Evolutionary conservation across 2,113 vertebrate species (phyloP), one percentile per base, ranked within the genome.

Genomic region (Leucopternis melanops): DNA sequence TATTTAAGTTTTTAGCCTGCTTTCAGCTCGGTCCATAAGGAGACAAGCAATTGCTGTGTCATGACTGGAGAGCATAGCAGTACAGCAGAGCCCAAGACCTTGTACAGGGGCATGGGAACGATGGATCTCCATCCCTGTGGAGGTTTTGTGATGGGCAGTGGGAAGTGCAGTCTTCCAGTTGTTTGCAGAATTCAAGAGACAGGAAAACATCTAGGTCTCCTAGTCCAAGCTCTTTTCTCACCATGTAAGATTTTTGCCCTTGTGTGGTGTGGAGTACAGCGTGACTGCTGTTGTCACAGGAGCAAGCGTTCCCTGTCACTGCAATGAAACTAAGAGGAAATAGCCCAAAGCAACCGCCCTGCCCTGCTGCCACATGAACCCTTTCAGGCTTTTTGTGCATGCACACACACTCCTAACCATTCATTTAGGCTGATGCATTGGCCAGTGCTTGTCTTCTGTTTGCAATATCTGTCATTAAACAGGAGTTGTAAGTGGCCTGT

Each of bases 181-280:
- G 29, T 23, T 57, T 77, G 58, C 45, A 89, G 73, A 55, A 50
- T 70, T 84, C 6, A 7, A 23, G 91, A 58, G 55, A 40, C 10
- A 34, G 52, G 72, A 40, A 38, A 21, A 36, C 44, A 38, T 47
- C 11, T 2, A 6, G 17, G 9, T 29, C 13, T 89, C 16, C 61
- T 47, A 2, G 25, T 6, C 5, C 7, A 31, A 44, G 61, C 47
- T 72, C 23, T 36, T 44, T 61, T 13, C 23, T 62, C 21, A 4
- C 36, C 15, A 0, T 13, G 0, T 1, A 8, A 47, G 75, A 18
- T 19, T 16, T 32, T 44, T 86, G 63, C 21, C 42, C 11, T 14
- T 69, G 36, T 14, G 13, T 50, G 63, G 25, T 50, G 40, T 42
- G 65, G 52, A 36, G 23, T 10, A 14, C 6, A 45, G 36, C 1